Evolutionary conservation across 2,113 vertebrate species (phyloP), one percentile per base, ranked within the genome.

Genomic region (Dunckerocampus dactyliophorus): DNA sequence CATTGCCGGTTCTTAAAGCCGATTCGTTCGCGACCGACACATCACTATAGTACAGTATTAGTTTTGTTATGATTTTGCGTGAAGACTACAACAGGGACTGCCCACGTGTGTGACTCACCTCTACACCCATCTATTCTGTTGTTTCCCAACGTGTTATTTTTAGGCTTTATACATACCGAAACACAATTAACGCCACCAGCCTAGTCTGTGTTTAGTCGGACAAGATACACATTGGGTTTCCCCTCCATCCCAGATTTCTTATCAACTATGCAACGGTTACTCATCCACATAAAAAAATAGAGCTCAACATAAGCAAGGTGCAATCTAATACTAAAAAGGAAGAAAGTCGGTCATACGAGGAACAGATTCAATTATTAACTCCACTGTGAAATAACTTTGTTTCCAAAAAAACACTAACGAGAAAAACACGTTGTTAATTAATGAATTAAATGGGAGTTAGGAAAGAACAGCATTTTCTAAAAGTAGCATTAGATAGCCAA

Each of bases 121-220:
- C 8, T 14, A 74, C 79, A 66, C 79, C 73, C 79, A 82, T 75
- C 34, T 62, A 54, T 77, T 76, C 69, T 28, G 24, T 28, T 28
- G 24, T 28, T 28, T 28, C 57, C 57, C 6, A 53, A 74, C 73
- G 59, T 75, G 75, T 71, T 86, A 81, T 82, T 82, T 82, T 79
- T 82, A 73, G 68, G 0, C 21, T 4, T 22, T 9, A 13, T 16
- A 48, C 6, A 6, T 43, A 48, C 22, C 22, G 47, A 74, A 62
- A 66, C 61, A 60, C 57, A 63, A 48, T 58, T 46, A 59, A 67
- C 60, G 43, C 7, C 59, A 56, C 47, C 59, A 12, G 14, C 21
- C 24, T 28, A 28, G 24, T 28, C 8, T 8, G 50, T 50, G 0
- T 39, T 10, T 39, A 39, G 37, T 39, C 37, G 8, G 37, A 39